Base-by-base conservation (phyloP, 2,113 vertebrate genomes). In the Holacanthus passer region DNA sequence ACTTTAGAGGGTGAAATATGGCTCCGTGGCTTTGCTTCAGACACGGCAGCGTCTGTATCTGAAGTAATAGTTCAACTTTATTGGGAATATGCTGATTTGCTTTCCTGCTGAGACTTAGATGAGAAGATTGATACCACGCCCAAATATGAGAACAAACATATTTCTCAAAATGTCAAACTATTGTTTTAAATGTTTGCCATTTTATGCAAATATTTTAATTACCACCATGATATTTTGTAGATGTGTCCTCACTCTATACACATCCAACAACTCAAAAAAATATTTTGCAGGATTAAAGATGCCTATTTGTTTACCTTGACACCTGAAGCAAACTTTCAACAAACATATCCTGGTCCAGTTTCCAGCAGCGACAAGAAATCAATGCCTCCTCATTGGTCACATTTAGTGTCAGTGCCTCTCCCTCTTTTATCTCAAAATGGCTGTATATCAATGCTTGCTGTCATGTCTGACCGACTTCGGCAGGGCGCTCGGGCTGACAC, bases 1-100 rank as follows among this genome's bases (percentile, higher is more conserved):
- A 84, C 73, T 86, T 86, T 27, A 69, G 58, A 39, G 47, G 66
- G 31, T 87, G 72, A 92, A 89, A 86, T 90, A 87, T 73, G 70
- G 45, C 0, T 2, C 62, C 58, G 77, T 27, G 56, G 65, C 67
- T 45, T 63, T 39, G 59, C 55, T 37, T 35, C 53, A 62, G 45
- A 60, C 52, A 27, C 9, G 1, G 19, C 7, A 1, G 17, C 68
- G 55, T 83, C 48, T 60, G 31, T 37, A 60, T 69, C 55, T 14
- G 24, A 67, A 60, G 58, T 19, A 31, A 24, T 20, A 53, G 68
- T 47, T 53, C n/a, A 13, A 20, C 59, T n/a, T 45, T n/a, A 45
- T 67, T 48, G 16, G 37, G 52, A 35, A 27, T 20, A 45, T 22
- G 5, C 50, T 70, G 64, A 56, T 84, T 81, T 59, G 37, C 48